A percentile compares a stretch with the other conserved stretches of the same genome.
Evolutionary conservation across 2,888 invertebrate genomes (phyloP).

Genomic region (Oscheius sp.): DNA sequence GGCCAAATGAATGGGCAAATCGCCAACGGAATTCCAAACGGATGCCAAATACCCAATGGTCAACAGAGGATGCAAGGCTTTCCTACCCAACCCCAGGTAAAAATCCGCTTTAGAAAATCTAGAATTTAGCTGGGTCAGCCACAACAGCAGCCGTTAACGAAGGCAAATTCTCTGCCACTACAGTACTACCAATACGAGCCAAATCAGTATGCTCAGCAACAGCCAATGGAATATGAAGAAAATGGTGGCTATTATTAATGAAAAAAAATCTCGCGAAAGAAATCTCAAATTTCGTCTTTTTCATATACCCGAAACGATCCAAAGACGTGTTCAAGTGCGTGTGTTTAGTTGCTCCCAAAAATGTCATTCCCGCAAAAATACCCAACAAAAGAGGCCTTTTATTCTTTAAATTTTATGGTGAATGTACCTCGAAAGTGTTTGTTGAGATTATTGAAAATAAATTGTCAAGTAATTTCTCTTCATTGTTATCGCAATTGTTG

Average conservation of each 20-base stretch:
- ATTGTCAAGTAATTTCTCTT: neutral
- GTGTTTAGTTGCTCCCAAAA: no score
- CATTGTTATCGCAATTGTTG: neutral
- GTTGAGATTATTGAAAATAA: neutral
- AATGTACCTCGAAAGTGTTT: neutral
- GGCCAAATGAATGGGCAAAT: neutral
- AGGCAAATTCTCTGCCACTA: constrained; percentile 48
- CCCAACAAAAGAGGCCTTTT: no score
- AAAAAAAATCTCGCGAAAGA: neutral
- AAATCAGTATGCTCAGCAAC: constrained; percentile 24
- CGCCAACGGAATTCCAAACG: neutral
- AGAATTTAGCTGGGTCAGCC: constrained; percentile 19
- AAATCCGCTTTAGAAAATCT: neutral
- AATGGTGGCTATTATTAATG: constrained; percentile 24
- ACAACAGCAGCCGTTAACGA: constrained; percentile 40
- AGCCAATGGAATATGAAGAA: constrained; percentile 32
- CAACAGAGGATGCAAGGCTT: constrained; percentile 17
- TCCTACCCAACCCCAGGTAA: constrained; percentile 16
- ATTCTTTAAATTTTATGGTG: no score
- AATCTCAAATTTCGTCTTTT: constrained; percentile 23
- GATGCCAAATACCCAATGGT: neutral
- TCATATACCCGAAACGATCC: neutral
- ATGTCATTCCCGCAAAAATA: no score
- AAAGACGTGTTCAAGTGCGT: constrained; percentile 10
- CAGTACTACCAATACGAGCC: constrained; percentile 37